Evolutionary conservation across 2,113 vertebrate genomes (phyloP).

Genomic region (Tauraco erythrolophus): DNA sequence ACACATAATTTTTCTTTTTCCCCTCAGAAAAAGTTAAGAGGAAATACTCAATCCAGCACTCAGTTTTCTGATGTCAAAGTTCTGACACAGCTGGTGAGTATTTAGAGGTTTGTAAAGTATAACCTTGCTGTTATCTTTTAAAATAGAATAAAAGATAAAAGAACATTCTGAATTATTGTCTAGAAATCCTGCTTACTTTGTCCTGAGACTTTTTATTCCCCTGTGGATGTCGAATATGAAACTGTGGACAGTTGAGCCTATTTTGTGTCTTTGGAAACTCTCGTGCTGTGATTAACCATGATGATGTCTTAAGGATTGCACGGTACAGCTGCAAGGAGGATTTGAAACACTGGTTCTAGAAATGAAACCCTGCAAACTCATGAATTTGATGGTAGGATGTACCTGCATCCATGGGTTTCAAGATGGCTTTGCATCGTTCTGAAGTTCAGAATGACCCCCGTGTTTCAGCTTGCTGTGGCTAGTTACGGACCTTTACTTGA

Average conservation of each 20-base stretch:
- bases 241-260: background rate
- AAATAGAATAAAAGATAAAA: background rate
- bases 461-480: background rate
- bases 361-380: background rate
- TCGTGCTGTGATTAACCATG: background rate
- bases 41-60: conserved; percentile 46
- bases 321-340: background rate
- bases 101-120: background rate
- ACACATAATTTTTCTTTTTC: background rate
- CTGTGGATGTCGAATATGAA: background rate
- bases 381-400: background rate
- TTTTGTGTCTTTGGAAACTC: background rate
- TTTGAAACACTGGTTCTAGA: background rate
- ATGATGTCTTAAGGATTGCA: background rate
- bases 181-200: background rate
- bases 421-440: background rate
- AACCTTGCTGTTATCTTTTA: background rate
- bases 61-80: conserved; percentile 80
- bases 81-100: conserved; percentile 85
- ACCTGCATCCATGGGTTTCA: background rate
- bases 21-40: conserved; percentile 83
- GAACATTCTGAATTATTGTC: background rate
- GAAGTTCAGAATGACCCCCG: background rate
- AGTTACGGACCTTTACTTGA: background rate
- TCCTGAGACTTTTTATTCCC: background rate